Percentiles rank a stretch among this genome's conserved stretches.
Conservation (phyloP, 2,113 vertebrate genomes). For the Spizaetus ornatus region DNA sequence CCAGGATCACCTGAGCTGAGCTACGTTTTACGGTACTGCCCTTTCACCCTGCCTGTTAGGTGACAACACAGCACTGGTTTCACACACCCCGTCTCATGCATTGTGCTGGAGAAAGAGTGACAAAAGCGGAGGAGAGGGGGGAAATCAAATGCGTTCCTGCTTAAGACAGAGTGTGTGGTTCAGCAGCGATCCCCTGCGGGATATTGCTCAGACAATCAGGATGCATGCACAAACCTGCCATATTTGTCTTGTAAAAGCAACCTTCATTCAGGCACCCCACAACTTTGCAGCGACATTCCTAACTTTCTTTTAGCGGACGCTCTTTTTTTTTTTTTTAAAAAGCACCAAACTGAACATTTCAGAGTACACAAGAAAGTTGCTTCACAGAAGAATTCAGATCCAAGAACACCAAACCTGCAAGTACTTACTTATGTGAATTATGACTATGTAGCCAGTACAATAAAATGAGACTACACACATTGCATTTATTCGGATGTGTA, state of each 20-base stretch:
- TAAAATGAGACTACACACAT: not conserved
- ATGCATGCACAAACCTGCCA: not conserved
- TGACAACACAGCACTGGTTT: not conserved
- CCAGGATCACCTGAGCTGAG: not conserved
- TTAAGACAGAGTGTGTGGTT: not conserved
- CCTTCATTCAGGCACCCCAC: not conserved
- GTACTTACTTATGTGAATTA: not conserved
- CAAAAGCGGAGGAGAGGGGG: not conserved
- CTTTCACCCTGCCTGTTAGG: not conserved
- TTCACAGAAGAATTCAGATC: not conserved
- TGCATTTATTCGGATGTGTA: not conserved
- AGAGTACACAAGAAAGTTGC: not conserved
- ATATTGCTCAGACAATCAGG: not conserved
- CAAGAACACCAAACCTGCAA: not conserved
- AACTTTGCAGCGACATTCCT: not conserved
- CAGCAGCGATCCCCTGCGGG: not conserved
- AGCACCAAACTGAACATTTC: not conserved
- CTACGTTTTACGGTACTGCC: not conserved
- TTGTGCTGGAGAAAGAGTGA: not conserved
- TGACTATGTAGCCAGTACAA: not conserved
- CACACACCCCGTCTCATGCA: not conserved
- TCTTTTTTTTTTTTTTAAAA: not conserved
- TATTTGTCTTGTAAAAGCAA: not conserved
- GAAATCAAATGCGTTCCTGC: not conserved
- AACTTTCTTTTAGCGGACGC: not conserved